Percentiles rank a stretch among this genome's conserved stretches.
Conservation (phyloP, 2,113 vertebrate species). For the Hydropotes inermis region DNA sequence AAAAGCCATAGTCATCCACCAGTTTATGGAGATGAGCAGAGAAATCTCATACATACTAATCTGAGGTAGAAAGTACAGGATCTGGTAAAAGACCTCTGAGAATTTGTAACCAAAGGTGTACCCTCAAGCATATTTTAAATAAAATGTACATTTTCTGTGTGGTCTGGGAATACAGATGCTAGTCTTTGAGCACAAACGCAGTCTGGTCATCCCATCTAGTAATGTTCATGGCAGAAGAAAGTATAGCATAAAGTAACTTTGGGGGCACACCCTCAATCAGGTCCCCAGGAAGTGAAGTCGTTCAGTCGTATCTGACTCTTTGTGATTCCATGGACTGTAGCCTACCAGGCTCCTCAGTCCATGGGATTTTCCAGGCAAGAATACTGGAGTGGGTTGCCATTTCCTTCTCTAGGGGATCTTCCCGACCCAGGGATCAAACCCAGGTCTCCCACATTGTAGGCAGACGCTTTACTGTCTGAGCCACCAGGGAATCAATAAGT, state of each 20-base stretch:
- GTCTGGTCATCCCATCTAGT: background rate
- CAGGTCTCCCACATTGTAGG: too few species aligned
- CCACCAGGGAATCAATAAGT: background rate
- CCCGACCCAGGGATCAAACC: too few species aligned
- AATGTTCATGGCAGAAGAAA: background rate
- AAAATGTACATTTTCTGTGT: background rate
- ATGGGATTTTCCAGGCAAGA: too few species aligned
- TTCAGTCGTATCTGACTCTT: too few species aligned
- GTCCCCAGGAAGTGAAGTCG: too few species aligned
- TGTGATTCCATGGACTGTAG: too few species aligned
- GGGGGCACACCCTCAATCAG: background rate
- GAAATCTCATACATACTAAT: background rate
- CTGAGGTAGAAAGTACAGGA: background rate
- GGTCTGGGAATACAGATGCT: background rate
- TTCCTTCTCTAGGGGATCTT: too few species aligned
- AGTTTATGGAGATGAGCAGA: background rate
- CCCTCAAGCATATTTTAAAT: background rate
- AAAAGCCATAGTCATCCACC: background rate
- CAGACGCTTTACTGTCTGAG: too few species aligned
- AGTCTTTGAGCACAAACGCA: background rate
- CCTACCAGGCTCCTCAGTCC: too few species aligned
- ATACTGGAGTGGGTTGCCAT: too few species aligned
- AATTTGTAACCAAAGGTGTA: background rate
- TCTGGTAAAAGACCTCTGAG: background rate
- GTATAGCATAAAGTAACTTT: background rate